Percentiles rank a stretch among this genome's conserved stretches.
Conservation (phyloP, 1,140 invertebrate species). For the Eciton burchellii region DNA sequence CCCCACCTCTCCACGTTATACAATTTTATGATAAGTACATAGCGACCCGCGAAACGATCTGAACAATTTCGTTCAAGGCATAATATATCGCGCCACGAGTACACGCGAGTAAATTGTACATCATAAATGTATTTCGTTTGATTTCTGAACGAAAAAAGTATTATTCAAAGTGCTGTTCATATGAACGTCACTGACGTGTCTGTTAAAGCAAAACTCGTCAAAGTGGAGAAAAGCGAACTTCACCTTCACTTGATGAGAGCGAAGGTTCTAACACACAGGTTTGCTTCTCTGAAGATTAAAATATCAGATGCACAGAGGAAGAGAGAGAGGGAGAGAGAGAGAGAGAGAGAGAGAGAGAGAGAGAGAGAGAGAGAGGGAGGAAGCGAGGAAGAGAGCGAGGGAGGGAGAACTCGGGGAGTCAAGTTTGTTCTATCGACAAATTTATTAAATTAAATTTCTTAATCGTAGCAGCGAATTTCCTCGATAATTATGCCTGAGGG, state of each 20-base stretch:
- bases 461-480: not conserved
- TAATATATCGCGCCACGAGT: not conserved
- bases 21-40: not conserved
- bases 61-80: not conserved
- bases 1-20: not conserved
- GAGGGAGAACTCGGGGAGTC: not conserved
- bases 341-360: not conserved
- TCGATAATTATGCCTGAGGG: not conserved
- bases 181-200: not conserved
- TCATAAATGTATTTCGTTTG: not conserved
- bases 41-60: not conserved
- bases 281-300: conserved; percentile 18
- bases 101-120: not conserved
- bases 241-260: not conserved
- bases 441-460: conserved; percentile 42
- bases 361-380: conserved; percentile 1
- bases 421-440: conserved; percentile 16
- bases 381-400: not conserved
- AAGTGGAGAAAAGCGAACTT: not conserved
- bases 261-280: conserved; percentile 8
- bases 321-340: conserved; percentile 4
- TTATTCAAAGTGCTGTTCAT: not conserved
- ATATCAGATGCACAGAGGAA: not conserved
- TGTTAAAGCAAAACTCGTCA: conserved; percentile 21
- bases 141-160: not conserved